Evolutionary conservation across 2,113 vertebrate genomes (phyloP).

Genomic region (Sclerurus mexicanus): DNA sequence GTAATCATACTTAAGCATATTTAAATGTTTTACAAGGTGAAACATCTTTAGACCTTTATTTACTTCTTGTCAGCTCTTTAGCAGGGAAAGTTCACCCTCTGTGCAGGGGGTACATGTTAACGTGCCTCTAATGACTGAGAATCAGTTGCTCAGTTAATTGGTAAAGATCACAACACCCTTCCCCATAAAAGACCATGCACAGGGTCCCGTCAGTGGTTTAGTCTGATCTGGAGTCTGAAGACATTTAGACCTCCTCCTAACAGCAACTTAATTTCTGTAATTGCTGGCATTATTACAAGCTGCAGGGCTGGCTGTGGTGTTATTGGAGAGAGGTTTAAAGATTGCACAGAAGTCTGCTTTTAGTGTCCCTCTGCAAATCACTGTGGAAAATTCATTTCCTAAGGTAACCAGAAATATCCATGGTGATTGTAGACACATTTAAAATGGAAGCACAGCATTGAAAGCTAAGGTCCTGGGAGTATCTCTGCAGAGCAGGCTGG

Average conservation of each 20-base stretch:
- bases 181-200: background rate
- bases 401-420: conserved; percentile 8
- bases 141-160: background rate
- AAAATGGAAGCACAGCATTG: background rate
- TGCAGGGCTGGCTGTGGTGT: background rate
- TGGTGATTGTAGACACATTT: background rate
- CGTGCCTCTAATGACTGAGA: background rate
- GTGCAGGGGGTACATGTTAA: background rate
- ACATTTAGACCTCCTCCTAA: background rate
- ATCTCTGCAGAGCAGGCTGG: background rate
- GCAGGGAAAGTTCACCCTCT: background rate
- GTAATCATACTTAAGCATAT: background rate
- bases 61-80: background rate
- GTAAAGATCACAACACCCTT: background rate
- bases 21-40: background rate
- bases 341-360: background rate
- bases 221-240: background rate
- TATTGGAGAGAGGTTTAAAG: background rate
- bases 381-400: background rate
- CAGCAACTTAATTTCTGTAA: conserved; percentile 4
- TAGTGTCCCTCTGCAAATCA: conserved; percentile 7
- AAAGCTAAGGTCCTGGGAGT: background rate
- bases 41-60: background rate
- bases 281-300: background rate
- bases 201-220: background rate